Base-by-base conservation (phyloP, 2,888 invertebrate genomes). In the Drosophila nr. fundita region DNA sequence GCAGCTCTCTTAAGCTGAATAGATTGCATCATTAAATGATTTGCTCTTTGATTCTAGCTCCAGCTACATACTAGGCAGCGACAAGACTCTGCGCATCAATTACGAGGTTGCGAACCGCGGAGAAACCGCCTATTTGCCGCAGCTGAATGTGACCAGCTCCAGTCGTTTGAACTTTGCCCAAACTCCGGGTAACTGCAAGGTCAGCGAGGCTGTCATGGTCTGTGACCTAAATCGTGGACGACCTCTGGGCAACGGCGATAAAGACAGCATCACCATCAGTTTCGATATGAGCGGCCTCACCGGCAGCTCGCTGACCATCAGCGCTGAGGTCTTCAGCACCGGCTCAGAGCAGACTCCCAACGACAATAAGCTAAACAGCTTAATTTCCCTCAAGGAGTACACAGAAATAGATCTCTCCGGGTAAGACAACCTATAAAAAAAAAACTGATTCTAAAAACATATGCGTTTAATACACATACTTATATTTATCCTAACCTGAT, bases 81-180 rank as follows among this genome's bases (percentile, higher is more conserved):
- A 87, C 62, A 90, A 86, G 48, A 91, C 90, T 0, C 78, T 93
- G 0, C 84, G 87, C 0, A 68, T 93, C 7, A 88, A 90, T 8
- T 93, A 93, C 66, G 90, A 91, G 11, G 85, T 94, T 2, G 84
- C 77, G 5, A 94, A 94, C 76, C 74, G 72, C 0, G 94, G 94
- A 1, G 94, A 94, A 82, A 93, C 93, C 1, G 94, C 94, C 5
- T 94, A 94, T 78, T 87, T 93, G 52, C 93, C 94, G 0, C 93
- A 94, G 81, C 80, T 94, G 30, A 91, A 92, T 61, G 91, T 94
- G 3, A 92, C 92, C 15, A 92, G 94, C 38, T 94, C 94, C 3
- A 91, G 92, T 66, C 91, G 87, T 4, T 83, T 92, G 82, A 86
- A 88, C 18, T 93, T 93, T 55, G 92, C 92, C 2, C 90, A 90